Conservation (phyloP, 2,113 vertebrate species). For the Holacanthus passer region DNA sequence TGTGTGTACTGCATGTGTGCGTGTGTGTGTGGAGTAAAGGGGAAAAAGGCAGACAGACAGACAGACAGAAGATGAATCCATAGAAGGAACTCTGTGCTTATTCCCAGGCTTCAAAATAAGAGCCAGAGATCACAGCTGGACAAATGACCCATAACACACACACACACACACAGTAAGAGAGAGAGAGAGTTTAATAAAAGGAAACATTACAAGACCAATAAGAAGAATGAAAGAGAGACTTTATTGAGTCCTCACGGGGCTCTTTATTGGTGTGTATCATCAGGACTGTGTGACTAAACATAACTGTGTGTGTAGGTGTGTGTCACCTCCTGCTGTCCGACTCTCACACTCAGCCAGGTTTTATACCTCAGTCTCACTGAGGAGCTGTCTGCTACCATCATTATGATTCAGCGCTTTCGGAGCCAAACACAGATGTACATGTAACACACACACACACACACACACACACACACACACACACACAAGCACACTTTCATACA, state of each 20-base stretch:
- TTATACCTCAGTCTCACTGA: too few species aligned
- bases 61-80: constrained; percentile 32
- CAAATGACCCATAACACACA: constrained; percentile 34
- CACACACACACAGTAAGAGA: background rate
- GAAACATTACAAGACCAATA: background rate
- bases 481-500: background rate
- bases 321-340: too few species aligned
- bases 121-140: constrained; percentile 64
- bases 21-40: constrained; percentile 9
- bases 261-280: background rate
- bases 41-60: background rate
- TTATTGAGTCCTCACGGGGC: background rate
- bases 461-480: background rate
- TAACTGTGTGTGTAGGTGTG: background rate
- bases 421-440: background rate
- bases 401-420: too few species aligned
- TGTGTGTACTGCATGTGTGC: constrained; percentile 10
- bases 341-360: too few species aligned
- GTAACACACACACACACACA: background rate
- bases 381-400: too few species aligned
- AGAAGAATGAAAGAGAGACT: background rate
- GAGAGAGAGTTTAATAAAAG: too few species aligned
- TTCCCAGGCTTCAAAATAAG: constrained; percentile 55
- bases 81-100: constrained; percentile 27
- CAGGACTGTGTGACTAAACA: background rate